Conservation (phyloP, 1,140 invertebrate genomes). For the Parasteatoda tepidariorum region DNA sequence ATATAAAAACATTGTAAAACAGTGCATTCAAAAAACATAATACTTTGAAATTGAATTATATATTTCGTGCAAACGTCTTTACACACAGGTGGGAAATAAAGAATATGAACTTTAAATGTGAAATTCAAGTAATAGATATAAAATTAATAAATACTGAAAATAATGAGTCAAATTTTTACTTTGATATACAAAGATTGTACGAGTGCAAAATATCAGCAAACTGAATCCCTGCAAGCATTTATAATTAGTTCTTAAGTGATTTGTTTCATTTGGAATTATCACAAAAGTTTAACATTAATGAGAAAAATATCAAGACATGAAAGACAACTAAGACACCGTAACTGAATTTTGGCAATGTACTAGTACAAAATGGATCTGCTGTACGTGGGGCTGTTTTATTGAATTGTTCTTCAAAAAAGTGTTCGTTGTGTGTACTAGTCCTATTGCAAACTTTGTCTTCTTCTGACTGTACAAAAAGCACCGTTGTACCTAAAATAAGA, state of each 20-base stretch:
- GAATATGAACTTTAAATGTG: too few species aligned
- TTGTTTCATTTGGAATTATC: background rate
- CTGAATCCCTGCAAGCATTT: background rate
- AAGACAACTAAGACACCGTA: constrained; percentile 40
- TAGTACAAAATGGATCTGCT: constrained; percentile 40
- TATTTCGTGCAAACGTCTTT: too few species aligned
- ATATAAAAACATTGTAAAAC: too few species aligned
- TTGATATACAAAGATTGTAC: too few species aligned
- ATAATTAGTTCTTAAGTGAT: background rate
- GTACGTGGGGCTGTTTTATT: constrained; percentile 35
- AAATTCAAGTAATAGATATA: too few species aligned
- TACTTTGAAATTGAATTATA: too few species aligned
- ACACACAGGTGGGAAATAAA: too few species aligned
- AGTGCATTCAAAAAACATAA: too few species aligned
- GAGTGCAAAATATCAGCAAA: too few species aligned
- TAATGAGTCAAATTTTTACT: too few species aligned
- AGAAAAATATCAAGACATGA: constrained; percentile 44
- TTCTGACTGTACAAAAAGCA: constrained; percentile 36
- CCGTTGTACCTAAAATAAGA: constrained; percentile 27
- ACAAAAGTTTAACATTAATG: constrained; percentile 31
- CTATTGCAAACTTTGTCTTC: constrained; percentile 28
- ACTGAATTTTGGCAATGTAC: constrained; percentile 30
- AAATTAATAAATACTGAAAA: too few species aligned
- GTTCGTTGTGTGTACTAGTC: constrained; percentile 38
- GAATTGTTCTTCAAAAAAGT: constrained; percentile 41